Evolutionary conservation across 1,140 invertebrate species (phyloP).

Genomic region (Pogonognathellus flavescens): DNA sequence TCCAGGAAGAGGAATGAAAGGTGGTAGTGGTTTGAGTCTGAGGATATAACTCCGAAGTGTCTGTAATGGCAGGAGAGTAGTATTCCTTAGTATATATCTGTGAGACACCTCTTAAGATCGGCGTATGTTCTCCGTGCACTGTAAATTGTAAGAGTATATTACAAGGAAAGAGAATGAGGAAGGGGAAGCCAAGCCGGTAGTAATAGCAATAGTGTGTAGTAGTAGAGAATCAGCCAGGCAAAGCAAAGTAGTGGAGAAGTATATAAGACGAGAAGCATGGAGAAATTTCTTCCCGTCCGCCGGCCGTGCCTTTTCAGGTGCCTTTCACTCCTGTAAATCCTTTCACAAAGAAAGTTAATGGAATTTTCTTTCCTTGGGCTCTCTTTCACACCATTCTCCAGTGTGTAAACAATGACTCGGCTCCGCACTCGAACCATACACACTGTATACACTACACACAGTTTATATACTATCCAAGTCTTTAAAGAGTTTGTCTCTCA

Average conservation of each 20-base stretch:
- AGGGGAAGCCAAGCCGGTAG: constrained; percentile 16
- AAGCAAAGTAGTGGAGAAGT: neutral
- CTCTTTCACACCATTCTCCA: constrained; percentile 65
- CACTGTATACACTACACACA: too few species aligned
- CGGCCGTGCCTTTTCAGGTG: constrained; percentile 66
- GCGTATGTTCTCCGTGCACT: constrained; percentile 9
- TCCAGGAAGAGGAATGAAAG: neutral
- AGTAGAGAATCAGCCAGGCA: neutral
- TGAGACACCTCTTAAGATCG: constrained; percentile 22
- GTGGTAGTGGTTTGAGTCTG: neutral
- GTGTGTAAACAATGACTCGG: constrained; percentile 67
- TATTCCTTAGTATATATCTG: neutral
- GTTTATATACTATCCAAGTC: neutral
- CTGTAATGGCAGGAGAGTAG: neutral
- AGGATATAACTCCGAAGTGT: neutral
- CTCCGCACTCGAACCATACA: constrained; percentile 11
- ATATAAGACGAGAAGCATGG: too few species aligned
- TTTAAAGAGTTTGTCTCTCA: constrained; percentile 57
- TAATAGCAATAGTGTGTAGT: constrained; percentile 4
- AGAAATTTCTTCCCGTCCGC: constrained; percentile 23
- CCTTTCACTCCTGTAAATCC: constrained; percentile 66
- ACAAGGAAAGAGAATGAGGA: neutral
- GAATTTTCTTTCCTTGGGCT: constrained; percentile 67
- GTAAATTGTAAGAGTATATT: neutral
- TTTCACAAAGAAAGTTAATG: constrained; percentile 68